These are phyloP conservation scores for Cynopterus brachyotis DNA, from an alignment of 2,113 vertebrate species.

Conservation along the genomic window DNA sequence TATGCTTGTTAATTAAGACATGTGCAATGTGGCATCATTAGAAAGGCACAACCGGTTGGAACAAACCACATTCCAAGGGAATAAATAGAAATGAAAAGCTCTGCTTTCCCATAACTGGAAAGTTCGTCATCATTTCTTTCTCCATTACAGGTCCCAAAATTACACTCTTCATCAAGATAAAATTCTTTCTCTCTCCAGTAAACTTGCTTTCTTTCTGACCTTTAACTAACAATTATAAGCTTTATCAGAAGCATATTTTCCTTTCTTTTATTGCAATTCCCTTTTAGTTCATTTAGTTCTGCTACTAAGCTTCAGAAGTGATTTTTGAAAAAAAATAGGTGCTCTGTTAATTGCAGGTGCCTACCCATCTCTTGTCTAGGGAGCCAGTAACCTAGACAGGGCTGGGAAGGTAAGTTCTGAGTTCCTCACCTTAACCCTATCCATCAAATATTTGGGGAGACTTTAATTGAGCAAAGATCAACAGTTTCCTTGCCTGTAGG, in stretches of 20 bases:
- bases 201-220: neutral
- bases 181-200: too few species aligned
- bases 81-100: neutral
- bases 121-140: neutral
- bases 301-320: neutral
- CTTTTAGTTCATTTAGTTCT: neutral
- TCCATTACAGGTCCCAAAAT: too few species aligned
- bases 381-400: neutral
- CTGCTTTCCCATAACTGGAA: neutral
- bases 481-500: neutral
- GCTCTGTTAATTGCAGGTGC: neutral
- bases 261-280: neutral
- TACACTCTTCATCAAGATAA: neutral
- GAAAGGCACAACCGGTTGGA: neutral
- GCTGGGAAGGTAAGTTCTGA: neutral
- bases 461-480: neutral
- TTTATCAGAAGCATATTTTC: neutral
- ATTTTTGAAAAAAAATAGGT: neutral
- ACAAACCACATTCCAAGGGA: neutral
- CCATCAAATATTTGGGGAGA: neutral
- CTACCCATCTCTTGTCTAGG: neutral
- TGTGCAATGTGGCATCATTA: neutral
- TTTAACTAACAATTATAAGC: neutral
- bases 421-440: neutral
- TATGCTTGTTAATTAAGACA: constrained; percentile 14